Conservation (phyloP, 2,888 invertebrate species). For the Ornithoptera alexandrae region DNA sequence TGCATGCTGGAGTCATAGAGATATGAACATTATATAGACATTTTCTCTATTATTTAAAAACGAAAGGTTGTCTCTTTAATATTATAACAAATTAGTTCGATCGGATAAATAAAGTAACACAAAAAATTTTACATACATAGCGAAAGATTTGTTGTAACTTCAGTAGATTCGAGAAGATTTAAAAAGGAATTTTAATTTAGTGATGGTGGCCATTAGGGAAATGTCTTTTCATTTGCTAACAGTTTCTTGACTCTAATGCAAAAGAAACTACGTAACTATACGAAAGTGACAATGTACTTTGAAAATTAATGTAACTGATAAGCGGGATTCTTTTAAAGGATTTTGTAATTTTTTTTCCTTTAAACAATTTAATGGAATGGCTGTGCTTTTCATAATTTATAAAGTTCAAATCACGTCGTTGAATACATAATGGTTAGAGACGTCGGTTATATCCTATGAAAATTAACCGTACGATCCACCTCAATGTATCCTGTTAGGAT, state of each 20-base stretch:
- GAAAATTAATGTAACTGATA: neutral
- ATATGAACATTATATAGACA: neutral
- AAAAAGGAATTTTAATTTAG: slow-evolving; percentile 17
- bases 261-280: neutral
- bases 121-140: neutral
- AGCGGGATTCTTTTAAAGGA: no score
- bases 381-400: no score
- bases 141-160: neutral
- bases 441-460: no score
- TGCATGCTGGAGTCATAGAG: neutral
- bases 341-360: no score
- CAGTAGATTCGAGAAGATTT: neutral
- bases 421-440: no score
- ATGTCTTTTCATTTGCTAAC: slow-evolving; percentile 14
- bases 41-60: no score
- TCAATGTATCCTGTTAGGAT: no score
- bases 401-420: no score
- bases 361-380: no score
- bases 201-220: slow-evolving; percentile 16
- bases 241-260: slow-evolving; percentile 3
- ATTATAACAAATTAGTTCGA: neutral
- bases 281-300: neutral
- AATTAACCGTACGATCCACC: no score
- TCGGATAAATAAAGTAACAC: neutral
- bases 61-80: neutral